Evolutionary conservation across 2,888 invertebrate species (phyloP), one percentile per base, ranked within the genome.

Genomic region (Monochamus alternatus): DNA sequence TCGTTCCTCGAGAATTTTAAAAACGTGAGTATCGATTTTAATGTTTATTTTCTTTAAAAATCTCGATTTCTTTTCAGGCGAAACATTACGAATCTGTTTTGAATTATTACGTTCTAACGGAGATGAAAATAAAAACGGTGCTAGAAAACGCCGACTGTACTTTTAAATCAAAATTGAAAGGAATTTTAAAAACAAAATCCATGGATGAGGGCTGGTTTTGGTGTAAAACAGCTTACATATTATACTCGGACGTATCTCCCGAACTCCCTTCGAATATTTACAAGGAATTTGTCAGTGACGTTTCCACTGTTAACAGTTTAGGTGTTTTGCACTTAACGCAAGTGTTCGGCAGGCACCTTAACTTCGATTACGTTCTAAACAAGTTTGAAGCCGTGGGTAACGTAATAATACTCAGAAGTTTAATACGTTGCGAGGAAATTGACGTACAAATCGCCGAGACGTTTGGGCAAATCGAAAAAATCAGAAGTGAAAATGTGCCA

Each of bases 1-100:
- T 84, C 87, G 70, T 89, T 90, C 76, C 80, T 85, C 10, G 81
- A 84, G 55, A 86, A 90, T 82, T 91, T 89, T 83, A 89, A 88
- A 86, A 89, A 87, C 74, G 89, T 90, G 83, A 88, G 87, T 85
- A 22, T 8, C 10, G 44, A 9, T 68, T 30, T 10, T 62, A 44
- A 67, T 51, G 12, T 51, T 32, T 68, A 55, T 5, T 71, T 60
- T 64, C n/a, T 55, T 89, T 82, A 87, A 86, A 83, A 31, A 52
- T 22, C 3, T 32, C 3, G 1, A 72, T 71, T 74, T 73, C 72
- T 72, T 87, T 88, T 74, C 80, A 90, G 90, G 86, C 87, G 1
- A 87, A 88, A 80, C 78, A 86, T 76, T 89, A 86, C 75, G 84
- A 83, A 52, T 83, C 83, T 65, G 85, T 89, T 14, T 77, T 74